Base-by-base conservation (phyloP, 2,113 vertebrate species). In the Eurystomus gularis region DNA sequence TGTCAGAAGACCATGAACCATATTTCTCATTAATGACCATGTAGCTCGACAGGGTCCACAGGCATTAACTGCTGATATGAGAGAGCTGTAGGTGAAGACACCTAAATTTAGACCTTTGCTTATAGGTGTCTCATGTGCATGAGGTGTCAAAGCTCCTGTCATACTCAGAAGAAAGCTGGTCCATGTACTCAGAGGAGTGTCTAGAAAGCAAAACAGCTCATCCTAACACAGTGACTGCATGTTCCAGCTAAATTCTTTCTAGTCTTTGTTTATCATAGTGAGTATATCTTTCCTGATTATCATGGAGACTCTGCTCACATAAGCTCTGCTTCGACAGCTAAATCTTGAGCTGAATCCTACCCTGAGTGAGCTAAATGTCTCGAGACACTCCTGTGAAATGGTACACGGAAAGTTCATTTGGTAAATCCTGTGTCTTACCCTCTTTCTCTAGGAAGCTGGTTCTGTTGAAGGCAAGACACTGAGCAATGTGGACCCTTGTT, bases 121-220 rank as follows among this genome's bases (percentile, higher is more conserved):
- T 57, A 1, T 3, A 20, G 7, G 1, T 72, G 6, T 54, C 12
- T 49, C 2, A 2, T 6, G 13, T 8, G 3, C 3, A 31, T 35
- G 31, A 46, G 9, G 13, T 51, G 49, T 60, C 58, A 90, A 65
- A 90, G 23, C 29, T 87, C 9, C 64, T 51, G 54, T 61, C 48
- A 60, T n/a, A 13, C 17, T 31, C 23, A 44, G 16, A 31, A 40
- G 3, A 58, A 11, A 44, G 13, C 6, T 58, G 16, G 11, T 70
- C 17, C 17, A 2, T 24, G 5, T 17, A 33, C 3, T 55, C 19
- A 48, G 7, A 42, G 21, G 18, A 87, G 5, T 8, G n/a, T n/a
- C 31, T 40, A 31, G 49, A 57, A 77, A 72, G 18, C 1, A 1
- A 81, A 86, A 31, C 4, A 46, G 9, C 12, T 93, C 52, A 54